These are phyloP conservation scores for Mola mola DNA, from an alignment of 2,113 vertebrate species.

Conservation along the genomic window DNA sequence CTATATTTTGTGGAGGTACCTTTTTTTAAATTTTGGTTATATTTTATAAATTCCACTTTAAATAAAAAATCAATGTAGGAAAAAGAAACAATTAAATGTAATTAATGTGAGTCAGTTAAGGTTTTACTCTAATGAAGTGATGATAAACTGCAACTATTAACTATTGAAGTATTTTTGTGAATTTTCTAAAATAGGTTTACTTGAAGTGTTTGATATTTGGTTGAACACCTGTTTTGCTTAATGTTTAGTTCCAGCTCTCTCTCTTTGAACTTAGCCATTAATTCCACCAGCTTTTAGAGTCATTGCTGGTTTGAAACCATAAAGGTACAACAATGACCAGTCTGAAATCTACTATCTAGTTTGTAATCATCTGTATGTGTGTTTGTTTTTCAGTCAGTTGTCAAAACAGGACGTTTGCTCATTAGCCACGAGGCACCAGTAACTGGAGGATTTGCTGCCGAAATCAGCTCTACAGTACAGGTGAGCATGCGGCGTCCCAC, in stretches of 20 bases:
- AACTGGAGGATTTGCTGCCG: conserved; percentile 95
- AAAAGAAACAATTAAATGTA: too few species aligned
- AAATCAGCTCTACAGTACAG: conserved; percentile 96
- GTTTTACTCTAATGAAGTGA: too few species aligned
- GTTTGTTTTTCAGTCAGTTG: conserved; percentile 88
- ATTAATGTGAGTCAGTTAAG: too few species aligned
- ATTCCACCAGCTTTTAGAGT: background rate
- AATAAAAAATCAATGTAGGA: too few species aligned
- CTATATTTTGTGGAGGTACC: too few species aligned
- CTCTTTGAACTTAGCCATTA: background rate
- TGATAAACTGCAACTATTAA: background rate
- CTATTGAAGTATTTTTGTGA: background rate
- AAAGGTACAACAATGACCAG: too few species aligned
- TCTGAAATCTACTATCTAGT: background rate
- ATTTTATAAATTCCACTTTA: background rate
- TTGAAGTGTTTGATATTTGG: background rate
- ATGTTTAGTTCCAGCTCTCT: too few species aligned
- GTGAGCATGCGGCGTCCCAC: conserved; percentile 71
- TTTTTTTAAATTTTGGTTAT: too few species aligned
- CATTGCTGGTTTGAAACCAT: background rate
- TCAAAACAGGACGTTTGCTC: conserved; percentile 93
- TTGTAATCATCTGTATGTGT: conserved; percentile 23
- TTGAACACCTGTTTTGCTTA: too few species aligned
- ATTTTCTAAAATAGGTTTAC: background rate
- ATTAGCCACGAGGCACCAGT: conserved; percentile 96